phyloP scores from a whole-genome alignment of 2,888 invertebrate genomes.

The Caenorhabditis sinica region DNA sequence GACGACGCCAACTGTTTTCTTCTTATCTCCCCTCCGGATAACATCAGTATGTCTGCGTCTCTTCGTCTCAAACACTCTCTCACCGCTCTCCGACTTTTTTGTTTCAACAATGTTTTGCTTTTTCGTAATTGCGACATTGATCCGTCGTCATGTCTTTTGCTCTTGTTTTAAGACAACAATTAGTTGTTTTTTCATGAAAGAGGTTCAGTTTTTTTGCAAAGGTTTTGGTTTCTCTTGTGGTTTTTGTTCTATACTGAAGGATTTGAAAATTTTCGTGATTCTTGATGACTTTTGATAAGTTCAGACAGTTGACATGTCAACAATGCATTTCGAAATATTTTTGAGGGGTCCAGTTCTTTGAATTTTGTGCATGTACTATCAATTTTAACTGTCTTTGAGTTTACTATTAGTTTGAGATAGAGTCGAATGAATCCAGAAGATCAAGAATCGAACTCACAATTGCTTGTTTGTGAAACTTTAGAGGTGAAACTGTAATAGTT shows the following conservation, averaged over 20 bases:
- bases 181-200: background rate
- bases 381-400: too few relatives aligned
- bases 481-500: too few relatives aligned
- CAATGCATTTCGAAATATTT: background rate
- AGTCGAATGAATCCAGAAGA: too few relatives aligned
- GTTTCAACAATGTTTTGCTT: conserved; percentile 60
- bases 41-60: conserved; percentile 50
- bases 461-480: too few relatives aligned
- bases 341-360: background rate
- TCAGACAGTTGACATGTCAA: conserved; percentile 16
- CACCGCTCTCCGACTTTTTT: conserved; percentile 17
- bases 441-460: too few relatives aligned
- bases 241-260: too few relatives aligned
- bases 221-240: background rate
- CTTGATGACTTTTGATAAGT: conserved; percentile 14
- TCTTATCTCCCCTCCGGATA: conserved; percentile 9
- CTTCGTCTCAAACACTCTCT: conserved; percentile 34
- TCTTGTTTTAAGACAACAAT: conserved; percentile 9
- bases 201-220: background rate
- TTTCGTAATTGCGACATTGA: conserved; percentile 60
- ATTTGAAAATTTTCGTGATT: too few relatives aligned
- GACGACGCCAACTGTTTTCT: conserved; percentile 49
- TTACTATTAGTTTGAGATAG: too few relatives aligned
- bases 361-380: background rate
- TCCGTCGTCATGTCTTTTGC: conserved; percentile 2